Evolutionary conservation across 2,113 vertebrate species (phyloP), one percentile per base, ranked within the genome.

Genomic region (Macquaria ambigua): DNA sequence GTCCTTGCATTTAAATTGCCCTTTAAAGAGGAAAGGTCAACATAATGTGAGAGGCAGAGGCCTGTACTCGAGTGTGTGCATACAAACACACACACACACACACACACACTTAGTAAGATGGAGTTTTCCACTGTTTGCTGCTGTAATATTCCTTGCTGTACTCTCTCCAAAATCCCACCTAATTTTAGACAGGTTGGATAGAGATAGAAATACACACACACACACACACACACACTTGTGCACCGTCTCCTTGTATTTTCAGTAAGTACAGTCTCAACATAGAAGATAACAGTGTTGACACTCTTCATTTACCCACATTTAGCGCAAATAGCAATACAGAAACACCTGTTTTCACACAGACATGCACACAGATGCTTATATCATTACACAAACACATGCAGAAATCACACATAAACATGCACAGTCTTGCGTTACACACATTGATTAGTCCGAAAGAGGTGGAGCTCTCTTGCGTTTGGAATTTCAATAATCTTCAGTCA

Each of bases 51-150:
- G 76, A 78, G 67, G 72, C 56, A 46, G 50, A 59, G 64, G 21
- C 56, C 25, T 71, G 34, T 53, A 53, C 61, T 41, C 55, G 31
- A 53, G 84, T 74, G 69, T 77, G 79, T 53, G 56, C 50, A 46
- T 14, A 81, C 25, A 70, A 28, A 72, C 80, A 82, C 67, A 80
- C 77, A 85, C 81, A 70, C 69, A 84, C 46, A 80, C 46, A 83
- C 77, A 89, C 48, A 62, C n/a, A 79, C 46, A 76, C n/a, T 39
- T 6, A 68, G 28, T 55, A 52, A 59, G 77, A 70, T 85, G 90
- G 91, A 94, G 82, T 92, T 95, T 94, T 94, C 94, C 94, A 94
- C 89, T 87, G 85, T 88, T 74, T 71, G 76, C 91, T 93, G 91
- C 91, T 93, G 91, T 93, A 93, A 94, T 89, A 95, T 93, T 93